These are phyloP conservation scores for Prolemur simus DNA, from an alignment of 2,113 vertebrate species.

Conservation along the genomic window DNA sequence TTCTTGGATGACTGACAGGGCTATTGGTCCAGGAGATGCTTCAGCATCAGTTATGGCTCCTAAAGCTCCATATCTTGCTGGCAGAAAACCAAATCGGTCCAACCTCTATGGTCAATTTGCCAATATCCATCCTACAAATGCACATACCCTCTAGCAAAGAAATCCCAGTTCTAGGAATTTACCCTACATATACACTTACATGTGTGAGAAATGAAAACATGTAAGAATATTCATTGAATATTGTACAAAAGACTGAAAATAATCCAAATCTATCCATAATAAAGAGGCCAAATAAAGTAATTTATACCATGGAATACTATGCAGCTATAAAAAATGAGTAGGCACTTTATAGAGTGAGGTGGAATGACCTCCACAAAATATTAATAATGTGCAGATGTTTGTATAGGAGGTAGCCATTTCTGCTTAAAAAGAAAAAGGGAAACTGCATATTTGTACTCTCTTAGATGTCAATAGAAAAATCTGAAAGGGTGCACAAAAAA, in stretches of 20 bases:
- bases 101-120: background rate
- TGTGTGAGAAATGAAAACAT: background rate
- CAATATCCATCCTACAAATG: constrained; percentile 2
- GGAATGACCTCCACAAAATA: background rate
- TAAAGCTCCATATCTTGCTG: background rate
- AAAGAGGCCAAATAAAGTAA: background rate
- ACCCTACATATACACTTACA: background rate
- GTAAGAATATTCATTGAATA: background rate
- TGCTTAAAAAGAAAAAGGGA: background rate
- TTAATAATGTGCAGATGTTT: background rate
- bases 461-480: constrained; percentile 12
- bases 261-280: background rate
- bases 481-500: background rate
- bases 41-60: background rate
- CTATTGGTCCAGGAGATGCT: background rate
- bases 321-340: background rate
- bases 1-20: background rate
- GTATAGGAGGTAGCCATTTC: background rate
- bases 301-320: background rate
- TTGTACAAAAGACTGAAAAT: constrained; percentile 24
- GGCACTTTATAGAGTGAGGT: background rate
- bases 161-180: constrained; percentile 31
- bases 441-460: background rate
- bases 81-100: background rate
- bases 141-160: background rate